phyloP scores from a whole-genome alignment of 2,888 invertebrate genomes.

The Gastrophysa polygoni region DNA sequence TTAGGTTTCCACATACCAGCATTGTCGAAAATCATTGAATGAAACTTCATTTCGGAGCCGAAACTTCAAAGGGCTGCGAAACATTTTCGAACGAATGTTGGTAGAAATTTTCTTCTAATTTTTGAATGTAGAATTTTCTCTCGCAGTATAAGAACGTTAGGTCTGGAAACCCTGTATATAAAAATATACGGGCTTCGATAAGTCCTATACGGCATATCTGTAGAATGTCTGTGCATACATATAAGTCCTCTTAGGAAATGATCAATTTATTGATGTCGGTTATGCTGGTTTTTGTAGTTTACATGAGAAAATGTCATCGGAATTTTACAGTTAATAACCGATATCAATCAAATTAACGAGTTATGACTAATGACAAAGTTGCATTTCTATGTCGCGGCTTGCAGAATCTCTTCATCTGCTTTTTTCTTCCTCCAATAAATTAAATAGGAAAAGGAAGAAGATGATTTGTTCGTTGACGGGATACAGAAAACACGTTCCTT shows the following conservation, averaged over 20 bases:
- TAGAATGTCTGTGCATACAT: slow-evolving; percentile 19
- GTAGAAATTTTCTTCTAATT: too few species aligned
- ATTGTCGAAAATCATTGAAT: too few species aligned
- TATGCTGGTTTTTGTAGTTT: slow-evolving; percentile 5
- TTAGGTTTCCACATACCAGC: too few species aligned
- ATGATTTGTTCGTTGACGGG: not conserved
- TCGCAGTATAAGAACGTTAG: too few species aligned
- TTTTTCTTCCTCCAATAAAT: not conserved
- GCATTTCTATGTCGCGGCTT: not conserved
- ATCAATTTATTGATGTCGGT: slow-evolving; percentile 26
- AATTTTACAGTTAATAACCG: slow-evolving; percentile 24
- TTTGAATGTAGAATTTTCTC: too few species aligned
- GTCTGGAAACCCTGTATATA: slow-evolving; percentile 17
- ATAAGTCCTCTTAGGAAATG: slow-evolving; percentile 23
- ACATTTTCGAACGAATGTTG: too few species aligned
- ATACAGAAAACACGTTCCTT: too few species aligned
- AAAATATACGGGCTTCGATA: slow-evolving; percentile 22
- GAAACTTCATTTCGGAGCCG: too few species aligned
- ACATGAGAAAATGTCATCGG: slow-evolving; percentile 24
- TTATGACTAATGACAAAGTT: not conserved
- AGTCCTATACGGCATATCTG: slow-evolving; percentile 6
- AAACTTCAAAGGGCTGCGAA: too few species aligned
- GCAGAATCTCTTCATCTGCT: not conserved
- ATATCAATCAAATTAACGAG: slow-evolving; percentile 24
- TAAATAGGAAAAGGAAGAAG: not conserved